A percentile compares a stretch with the other conserved stretches of the same genome.
These are phyloP conservation scores for Cololabis saira DNA, from an alignment of 2,113 vertebrate genomes.

Conservation along the genomic window DNA sequence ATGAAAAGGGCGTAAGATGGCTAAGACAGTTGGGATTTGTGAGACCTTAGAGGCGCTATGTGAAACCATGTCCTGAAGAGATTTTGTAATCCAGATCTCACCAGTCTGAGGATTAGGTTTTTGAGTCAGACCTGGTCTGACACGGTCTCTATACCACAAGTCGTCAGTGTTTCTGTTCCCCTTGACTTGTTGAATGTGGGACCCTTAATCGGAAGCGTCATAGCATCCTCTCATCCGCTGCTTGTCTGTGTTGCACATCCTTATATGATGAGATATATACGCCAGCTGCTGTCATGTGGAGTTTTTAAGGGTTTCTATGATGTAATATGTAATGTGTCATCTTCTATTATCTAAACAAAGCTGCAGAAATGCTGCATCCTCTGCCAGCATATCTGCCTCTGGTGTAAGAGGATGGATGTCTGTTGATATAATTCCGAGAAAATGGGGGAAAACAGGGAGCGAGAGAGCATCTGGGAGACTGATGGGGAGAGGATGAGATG, in stretches of 20 bases:
- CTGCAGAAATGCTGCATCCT: conserved; percentile 6
- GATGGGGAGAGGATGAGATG: conserved; percentile 42
- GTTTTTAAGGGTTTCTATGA: neutral
- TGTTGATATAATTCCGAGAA: conserved; percentile 20
- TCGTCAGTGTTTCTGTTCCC: too few relatives aligned
- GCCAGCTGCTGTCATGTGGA: conserved; percentile 1
- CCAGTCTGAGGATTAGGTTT: too few relatives aligned
- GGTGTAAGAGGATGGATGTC: conserved; percentile 24
- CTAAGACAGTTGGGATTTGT: too few relatives aligned
- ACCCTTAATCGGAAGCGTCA: too few relatives aligned
- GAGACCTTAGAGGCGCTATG: too few relatives aligned
- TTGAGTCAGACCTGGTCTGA: too few relatives aligned
- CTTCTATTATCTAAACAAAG: conserved; percentile 40
- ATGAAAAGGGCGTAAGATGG: too few relatives aligned
- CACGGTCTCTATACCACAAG: too few relatives aligned
- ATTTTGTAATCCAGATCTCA: too few relatives aligned
- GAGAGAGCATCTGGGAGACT: conserved; percentile 26
- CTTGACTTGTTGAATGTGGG: too few relatives aligned
- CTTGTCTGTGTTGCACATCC: neutral
- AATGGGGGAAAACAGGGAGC: conserved; percentile 11
- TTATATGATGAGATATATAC: neutral
- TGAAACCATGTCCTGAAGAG: too few relatives aligned
- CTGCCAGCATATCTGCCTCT: neutral
- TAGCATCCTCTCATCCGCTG: neutral
- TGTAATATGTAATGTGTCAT: neutral